Percentiles rank a stretch among this genome's conserved stretches.
These are phyloP conservation scores for Iphiclides podalirius DNA, from an alignment of 2,888 invertebrate genomes.

Conservation along the genomic window DNA sequence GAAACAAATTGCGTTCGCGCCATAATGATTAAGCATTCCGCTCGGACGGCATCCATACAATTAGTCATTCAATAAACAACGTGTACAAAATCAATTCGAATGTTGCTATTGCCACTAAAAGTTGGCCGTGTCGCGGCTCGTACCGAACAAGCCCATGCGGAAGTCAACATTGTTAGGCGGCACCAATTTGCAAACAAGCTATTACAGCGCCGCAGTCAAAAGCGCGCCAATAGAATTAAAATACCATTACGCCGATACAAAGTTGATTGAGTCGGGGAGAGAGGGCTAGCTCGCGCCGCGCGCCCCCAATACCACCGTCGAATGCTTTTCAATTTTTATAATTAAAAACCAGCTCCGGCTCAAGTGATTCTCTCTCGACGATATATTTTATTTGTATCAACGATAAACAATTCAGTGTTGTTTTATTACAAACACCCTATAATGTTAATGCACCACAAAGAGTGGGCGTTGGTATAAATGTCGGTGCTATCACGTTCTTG, in stretches of 20 bases:
- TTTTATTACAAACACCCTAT: no score
- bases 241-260: constrained; percentile 75
- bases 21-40: constrained; percentile 17
- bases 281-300: constrained; percentile 17
- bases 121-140: background rate
- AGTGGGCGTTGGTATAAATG: no score
- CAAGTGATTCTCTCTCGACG: no score
- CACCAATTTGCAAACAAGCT: constrained; percentile 68
- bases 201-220: constrained; percentile 60
- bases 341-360: background rate
- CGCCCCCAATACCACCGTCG: background rate
- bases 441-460: no score
- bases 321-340: background rate
- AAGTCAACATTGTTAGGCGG: constrained; percentile 45
- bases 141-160: constrained; percentile 8
- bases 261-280: constrained; percentile 62
- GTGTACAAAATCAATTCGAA: constrained; percentile 6
- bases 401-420: background rate
- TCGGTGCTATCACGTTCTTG: background rate
- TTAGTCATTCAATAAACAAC: constrained; percentile 7
- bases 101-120: background rate
- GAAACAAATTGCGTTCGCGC: constrained; percentile 22
- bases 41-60: background rate
- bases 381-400: no score
- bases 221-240: constrained; percentile 76